A percentile compares a stretch with the other conserved stretches of the same genome.
phyloP scores from a whole-genome alignment of 1,140 invertebrate species.

The Neodiprion lecontei region DNA sequence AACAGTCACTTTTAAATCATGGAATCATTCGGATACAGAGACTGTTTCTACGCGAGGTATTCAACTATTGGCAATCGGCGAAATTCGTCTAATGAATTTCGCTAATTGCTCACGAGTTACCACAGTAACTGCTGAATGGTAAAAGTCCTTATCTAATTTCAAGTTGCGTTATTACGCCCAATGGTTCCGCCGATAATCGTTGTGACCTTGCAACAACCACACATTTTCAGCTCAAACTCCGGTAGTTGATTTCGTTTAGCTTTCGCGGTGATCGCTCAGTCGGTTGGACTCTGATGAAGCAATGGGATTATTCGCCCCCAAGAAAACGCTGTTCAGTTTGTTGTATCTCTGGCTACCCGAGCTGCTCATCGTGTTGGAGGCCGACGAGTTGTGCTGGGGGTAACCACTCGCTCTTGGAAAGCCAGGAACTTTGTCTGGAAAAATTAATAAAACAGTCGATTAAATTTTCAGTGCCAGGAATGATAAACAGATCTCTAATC shows the following conservation, averaged over 20 bases:
- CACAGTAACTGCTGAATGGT: no score
- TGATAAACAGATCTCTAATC: neutral
- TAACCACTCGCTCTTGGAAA: constrained; percentile 52
- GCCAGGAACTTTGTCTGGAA: constrained; percentile 56
- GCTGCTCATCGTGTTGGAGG: constrained; percentile 57
- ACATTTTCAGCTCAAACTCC: neutral
- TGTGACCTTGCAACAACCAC: neutral
- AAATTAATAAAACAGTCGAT: constrained; percentile 3
- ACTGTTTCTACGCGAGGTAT: no score
- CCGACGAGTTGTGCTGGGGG: constrained; percentile 55
- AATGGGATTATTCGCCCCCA: constrained; percentile 46
- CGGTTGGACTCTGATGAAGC: constrained; percentile 47
- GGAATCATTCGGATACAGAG: neutral
- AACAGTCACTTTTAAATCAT: neutral
- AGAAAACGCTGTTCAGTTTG: constrained; percentile 55
- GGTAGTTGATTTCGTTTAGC: constrained; percentile 40
- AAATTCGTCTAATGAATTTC: no score
- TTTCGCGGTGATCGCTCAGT: constrained; percentile 54
- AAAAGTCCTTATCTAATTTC: no score
- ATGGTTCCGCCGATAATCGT: neutral
- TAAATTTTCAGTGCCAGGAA: neutral
- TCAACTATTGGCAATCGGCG: no score
- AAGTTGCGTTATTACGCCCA: neutral
- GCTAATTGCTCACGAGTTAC: no score
- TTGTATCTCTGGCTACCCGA: constrained; percentile 59